phyloP scores from a whole-genome alignment of 2,888 invertebrate genomes.

The Chloromyia formosa region DNA sequence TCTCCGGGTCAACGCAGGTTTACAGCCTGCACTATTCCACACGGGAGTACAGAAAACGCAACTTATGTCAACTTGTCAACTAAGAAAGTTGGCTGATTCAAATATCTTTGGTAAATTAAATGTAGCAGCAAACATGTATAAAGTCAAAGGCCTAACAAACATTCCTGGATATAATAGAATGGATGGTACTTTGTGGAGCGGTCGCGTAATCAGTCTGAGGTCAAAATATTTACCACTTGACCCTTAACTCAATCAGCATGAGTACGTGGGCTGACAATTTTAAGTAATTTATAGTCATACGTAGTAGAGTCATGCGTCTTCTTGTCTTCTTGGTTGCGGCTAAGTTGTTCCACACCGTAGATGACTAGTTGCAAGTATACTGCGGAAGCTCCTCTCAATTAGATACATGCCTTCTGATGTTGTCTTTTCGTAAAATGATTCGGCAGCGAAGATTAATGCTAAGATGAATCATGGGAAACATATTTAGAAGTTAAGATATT shows the following conservation, averaged over 20 bases:
- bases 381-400: background rate
- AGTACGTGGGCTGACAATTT: slow-evolving; percentile 50
- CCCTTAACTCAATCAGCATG: slow-evolving; percentile 64
- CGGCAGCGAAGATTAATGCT: no score
- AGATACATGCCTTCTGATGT: background rate
- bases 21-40: no score
- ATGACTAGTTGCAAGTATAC: background rate
- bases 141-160: slow-evolving; percentile 33
- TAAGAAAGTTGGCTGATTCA: background rate
- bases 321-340: background rate
- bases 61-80: no score
- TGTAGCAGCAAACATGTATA: background rate
- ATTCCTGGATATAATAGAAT: slow-evolving; percentile 2
- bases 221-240: slow-evolving; percentile 53
- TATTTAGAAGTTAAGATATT: no score
- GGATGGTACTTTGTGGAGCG: slow-evolving; percentile 33
- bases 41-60: no score
- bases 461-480: no score
- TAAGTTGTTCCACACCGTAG: background rate
- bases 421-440: no score
- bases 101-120: no score
- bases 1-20: no score
- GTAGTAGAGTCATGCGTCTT: background rate
- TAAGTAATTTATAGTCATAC: slow-evolving; percentile 41
- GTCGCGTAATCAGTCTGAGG: slow-evolving; percentile 51